phyloP scores from a whole-genome alignment of 1,140 invertebrate genomes.

The Drosophila tani region DNA sequence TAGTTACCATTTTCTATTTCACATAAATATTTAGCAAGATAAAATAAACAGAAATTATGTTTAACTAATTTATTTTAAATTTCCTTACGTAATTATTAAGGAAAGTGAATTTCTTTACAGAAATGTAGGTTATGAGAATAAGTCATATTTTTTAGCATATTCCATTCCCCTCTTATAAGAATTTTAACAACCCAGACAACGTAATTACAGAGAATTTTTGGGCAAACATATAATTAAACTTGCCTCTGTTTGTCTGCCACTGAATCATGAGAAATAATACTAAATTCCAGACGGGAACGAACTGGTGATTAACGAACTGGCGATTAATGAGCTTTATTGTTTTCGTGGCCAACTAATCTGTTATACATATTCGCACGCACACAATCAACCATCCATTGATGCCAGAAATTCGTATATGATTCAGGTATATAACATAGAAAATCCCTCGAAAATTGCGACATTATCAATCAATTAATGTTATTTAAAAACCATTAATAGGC shows the following conservation, averaged over 20 bases:
- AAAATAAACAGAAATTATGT: no score
- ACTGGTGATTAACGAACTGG: constrained; percentile 19
- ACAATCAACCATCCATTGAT: constrained; percentile 16
- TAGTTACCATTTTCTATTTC: no score
- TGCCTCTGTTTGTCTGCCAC: constrained; percentile 12
- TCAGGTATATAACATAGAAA: constrained; percentile 17
- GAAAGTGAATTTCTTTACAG: no score
- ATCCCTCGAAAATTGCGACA: background rate
- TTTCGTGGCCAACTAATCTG: constrained; percentile 34
- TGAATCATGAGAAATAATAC: constrained; percentile 36
- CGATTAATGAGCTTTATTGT: constrained; percentile 33
- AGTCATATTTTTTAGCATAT: background rate
- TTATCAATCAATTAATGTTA: constrained; percentile 69
- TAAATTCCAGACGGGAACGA: constrained; percentile 37
- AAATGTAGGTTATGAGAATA: no score
- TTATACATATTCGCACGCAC: background rate
- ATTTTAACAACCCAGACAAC: constrained; percentile 15
- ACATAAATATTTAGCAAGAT: no score
- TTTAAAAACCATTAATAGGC: constrained; percentile 77
- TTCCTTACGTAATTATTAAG: no score
- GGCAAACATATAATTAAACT: constrained; percentile 40
- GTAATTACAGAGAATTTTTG: constrained; percentile 18
- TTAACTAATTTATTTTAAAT: no score
- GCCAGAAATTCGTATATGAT: background rate
- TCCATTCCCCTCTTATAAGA: no score